phyloP scores from a whole-genome alignment of 2,113 vertebrate genomes.

The Plecturocebus donacophilus region DNA sequence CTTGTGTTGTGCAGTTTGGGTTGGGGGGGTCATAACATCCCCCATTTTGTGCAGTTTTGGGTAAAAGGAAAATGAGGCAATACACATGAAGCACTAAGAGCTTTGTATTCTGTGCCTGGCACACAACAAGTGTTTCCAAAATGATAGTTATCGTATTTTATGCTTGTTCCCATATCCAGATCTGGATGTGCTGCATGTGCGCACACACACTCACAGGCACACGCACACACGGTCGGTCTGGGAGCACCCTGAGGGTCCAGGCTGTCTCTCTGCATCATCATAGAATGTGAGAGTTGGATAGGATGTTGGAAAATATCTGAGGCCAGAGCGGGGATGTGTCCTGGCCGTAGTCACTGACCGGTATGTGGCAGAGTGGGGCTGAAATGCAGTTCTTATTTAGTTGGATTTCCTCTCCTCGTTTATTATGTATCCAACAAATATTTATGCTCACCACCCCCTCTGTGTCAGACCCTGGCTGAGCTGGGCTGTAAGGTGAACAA shows the following conservation, averaged over 20 bases:
- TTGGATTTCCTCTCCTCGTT: constrained; percentile 22
- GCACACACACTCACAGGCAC: fast-evolving
- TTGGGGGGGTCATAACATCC: background rate
- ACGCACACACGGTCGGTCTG: background rate
- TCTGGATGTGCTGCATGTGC: fast-evolving
- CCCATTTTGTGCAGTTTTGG: too few relatives aligned
- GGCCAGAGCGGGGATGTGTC: background rate
- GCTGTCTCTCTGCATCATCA: background rate
- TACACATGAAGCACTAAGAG: fast-evolving
- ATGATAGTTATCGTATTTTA: fast-evolving
- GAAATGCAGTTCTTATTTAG: background rate
- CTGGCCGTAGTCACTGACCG: background rate
- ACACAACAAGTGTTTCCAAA: background rate
- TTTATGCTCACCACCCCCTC: background rate
- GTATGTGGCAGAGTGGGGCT: background rate
- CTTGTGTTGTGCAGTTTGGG: too few relatives aligned
- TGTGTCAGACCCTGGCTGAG: background rate
- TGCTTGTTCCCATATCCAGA: background rate
- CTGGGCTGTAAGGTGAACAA: background rate
- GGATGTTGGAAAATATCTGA: constrained; percentile 36
- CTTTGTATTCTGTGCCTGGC: background rate
- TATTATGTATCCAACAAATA: background rate
- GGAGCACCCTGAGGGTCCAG: background rate
- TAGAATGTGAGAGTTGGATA: background rate
- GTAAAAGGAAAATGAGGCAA: background rate